Evolutionary conservation across 37 sponge, comb jelly and placozoan genomes (phyloP).

Genomic region (Spongilla lacustris): DNA sequence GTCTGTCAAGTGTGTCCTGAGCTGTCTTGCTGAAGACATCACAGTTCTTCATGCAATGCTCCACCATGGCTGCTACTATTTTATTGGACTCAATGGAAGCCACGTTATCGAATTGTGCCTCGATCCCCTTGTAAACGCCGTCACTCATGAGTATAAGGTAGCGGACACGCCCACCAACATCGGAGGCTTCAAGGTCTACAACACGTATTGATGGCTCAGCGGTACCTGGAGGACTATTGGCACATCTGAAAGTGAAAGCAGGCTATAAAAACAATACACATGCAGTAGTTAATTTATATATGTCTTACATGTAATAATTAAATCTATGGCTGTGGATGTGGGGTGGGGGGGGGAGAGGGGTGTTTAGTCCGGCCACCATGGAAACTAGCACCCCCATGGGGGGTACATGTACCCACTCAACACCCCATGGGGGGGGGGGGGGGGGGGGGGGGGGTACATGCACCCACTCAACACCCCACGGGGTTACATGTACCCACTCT

Average conservation of each 20-base stretch:
- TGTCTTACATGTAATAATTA: no score
- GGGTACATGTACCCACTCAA: no score
- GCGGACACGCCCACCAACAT: neutral
- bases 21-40: conserved; percentile 16
- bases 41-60: neutral
- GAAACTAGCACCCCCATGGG: no score
- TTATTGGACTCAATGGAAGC: conserved; percentile 27
- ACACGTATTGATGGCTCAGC: conserved; percentile 60
- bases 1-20: conserved; percentile 36
- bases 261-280: neutral
- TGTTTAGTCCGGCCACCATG: no score
- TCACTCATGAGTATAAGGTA: conserved; percentile 85
- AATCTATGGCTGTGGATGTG: no score
- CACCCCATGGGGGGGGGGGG: no score
- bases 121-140: conserved; percentile 70
- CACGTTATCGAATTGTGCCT: neutral
- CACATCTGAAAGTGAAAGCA: conserved; percentile 38
- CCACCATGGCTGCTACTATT: conserved; percentile 23
- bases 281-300: no score
- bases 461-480: no score
- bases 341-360: no score
- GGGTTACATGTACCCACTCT: no score
- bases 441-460: no score
- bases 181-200: neutral
- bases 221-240: conserved; percentile 63